Conservation (phyloP, 2,888 invertebrate genomes). For the Tipula lateralis region DNA sequence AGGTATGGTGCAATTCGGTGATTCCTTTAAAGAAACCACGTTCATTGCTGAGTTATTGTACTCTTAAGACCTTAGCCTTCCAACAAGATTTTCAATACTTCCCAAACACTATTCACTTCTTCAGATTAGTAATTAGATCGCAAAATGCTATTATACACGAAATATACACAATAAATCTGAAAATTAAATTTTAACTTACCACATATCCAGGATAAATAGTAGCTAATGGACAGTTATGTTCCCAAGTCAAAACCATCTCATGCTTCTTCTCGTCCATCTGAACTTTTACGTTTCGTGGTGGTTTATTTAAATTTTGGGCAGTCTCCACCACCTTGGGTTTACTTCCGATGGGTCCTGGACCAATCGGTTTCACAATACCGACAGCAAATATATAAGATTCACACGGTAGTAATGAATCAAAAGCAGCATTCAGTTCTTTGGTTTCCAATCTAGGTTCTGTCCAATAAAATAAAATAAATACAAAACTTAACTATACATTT, state of each 20-base stretch:
- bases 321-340: slow-evolving; percentile 55
- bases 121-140: too few relatives aligned
- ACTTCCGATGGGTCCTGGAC: slow-evolving; percentile 60
- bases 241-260: slow-evolving; percentile 63
- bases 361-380: slow-evolving; percentile 59
- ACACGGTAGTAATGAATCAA: slow-evolving; percentile 66
- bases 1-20: too few relatives aligned
- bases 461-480: background rate
- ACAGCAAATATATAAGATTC: slow-evolving; percentile 69
- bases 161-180: too few relatives aligned
- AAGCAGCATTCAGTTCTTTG: slow-evolving; percentile 52
- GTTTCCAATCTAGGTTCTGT: slow-evolving; percentile 52
- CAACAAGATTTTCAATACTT: too few relatives aligned
- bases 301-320: slow-evolving; percentile 59
- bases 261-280: slow-evolving; percentile 44
- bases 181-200: slow-evolving; percentile 14
- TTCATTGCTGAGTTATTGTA: too few relatives aligned
- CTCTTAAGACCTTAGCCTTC: too few relatives aligned
- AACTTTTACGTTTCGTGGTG: slow-evolving; percentile 63
- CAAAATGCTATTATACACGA: too few relatives aligned
- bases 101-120: too few relatives aligned
- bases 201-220: background rate
- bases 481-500: background rate
- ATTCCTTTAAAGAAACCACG: too few relatives aligned
- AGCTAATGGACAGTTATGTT: slow-evolving; percentile 60